Evolutionary conservation across 2,797 vertebrate genomes (phyloP), one percentile per base, ranked within the genome.

Genomic region (Gymnopithys bicolor): DNA sequence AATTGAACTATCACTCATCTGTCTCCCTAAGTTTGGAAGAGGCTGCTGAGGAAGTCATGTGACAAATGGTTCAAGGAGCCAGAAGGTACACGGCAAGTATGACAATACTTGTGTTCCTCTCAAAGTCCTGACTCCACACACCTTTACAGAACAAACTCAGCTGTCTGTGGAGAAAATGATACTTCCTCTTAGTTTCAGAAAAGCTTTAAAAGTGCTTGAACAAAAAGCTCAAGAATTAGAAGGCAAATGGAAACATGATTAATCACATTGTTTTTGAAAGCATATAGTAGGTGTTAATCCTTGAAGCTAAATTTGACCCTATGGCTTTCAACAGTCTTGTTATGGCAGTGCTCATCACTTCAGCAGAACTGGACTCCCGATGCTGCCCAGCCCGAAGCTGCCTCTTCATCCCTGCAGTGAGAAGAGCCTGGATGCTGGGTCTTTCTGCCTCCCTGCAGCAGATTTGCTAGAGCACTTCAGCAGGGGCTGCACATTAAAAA

Each of bases 401-500:
- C 13, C 9, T 19, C 39, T 43, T 18, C 5, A 32, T 10, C 32
- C 16, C 13, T 9, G 11, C 43, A 32, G 32, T 3, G 35, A 62
- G 53, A 55, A 48, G 24, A 45, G 8, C 25, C 32, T 9, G 2
- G 27, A 11, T 70, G 55, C 69, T 2, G 1, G 37, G 21, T 49
- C 15, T 33, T 53, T 43, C 59, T 58, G 32, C 43, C 30, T 73
- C 5, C 39, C 51, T 52, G 8, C 28, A 46, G 27, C 28, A 89
- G 17, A 30, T 80, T 59, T 60, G 19, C 13, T 62, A 46, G 13
- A 17, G 32, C 43, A 49, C 5, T 30, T 39, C 0, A 1, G 32
- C 41, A 9, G 0, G 0, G 23, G 32, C 25, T 62, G 23, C 69
- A 43, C 0, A 1, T 2, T 14, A 15, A 7, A 7, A 19, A 22